phyloP scores from a whole-genome alignment of 2,113 vertebrate genomes.

The Passer domesticus region DNA sequence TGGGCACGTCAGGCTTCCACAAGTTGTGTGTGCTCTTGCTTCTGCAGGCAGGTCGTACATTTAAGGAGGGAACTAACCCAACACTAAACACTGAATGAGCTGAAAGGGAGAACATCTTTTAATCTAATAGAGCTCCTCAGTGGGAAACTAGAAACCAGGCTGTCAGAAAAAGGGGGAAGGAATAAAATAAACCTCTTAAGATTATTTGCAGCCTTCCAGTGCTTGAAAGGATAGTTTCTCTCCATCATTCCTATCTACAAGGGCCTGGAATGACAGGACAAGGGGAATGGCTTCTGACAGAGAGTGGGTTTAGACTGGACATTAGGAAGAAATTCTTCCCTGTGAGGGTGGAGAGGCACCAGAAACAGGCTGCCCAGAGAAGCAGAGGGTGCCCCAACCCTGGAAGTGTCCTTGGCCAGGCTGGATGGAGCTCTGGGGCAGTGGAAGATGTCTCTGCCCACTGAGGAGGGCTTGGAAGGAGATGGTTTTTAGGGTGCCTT shows the following conservation, averaged over 20 bases:
- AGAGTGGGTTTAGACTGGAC: neutral
- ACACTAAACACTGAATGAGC: neutral
- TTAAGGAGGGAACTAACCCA: neutral
- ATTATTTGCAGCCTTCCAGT: accelerated
- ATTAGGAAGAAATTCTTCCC: neutral
- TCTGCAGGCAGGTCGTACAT: neutral
- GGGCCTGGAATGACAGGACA: neutral
- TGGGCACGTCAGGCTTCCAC: neutral
- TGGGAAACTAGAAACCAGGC: neutral
- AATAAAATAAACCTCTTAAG: neutral
- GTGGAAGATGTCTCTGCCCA: accelerated
- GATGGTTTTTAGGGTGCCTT: neutral
- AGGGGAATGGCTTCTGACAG: neutral
- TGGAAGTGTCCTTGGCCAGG: neutral
- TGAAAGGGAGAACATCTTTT: neutral
- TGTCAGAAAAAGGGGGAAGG: neutral
- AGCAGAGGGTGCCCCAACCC: accelerated
- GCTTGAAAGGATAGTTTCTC: neutral
- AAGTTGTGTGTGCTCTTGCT: neutral
- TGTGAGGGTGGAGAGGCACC: neutral
- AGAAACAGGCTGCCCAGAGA: neutral
- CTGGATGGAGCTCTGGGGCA: accelerated
- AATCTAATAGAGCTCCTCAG: neutral
- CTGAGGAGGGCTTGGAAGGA: neutral
- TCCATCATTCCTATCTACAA: too few species aligned